Evolutionary conservation across 2,888 invertebrate species (phyloP).

Genomic region (Heliothis peltigera): DNA sequence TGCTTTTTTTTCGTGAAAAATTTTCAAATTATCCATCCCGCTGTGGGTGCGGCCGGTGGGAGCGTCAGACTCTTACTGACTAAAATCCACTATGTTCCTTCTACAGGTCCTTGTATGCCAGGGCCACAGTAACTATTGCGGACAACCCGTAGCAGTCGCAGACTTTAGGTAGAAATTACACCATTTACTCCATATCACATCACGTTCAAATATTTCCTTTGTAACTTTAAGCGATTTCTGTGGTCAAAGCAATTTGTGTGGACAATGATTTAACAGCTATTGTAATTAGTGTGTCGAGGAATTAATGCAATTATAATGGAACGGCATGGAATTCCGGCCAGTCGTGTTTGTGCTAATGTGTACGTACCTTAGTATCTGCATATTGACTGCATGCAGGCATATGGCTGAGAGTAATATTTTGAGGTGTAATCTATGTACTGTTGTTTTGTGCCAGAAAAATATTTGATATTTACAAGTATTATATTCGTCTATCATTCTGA

Average conservation of each 20-base stretch:
- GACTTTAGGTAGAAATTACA: neutral
- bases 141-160: no score
- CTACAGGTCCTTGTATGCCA: no score
- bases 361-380: slow-evolving; percentile 27
- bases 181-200: slow-evolving; percentile 40
- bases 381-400: slow-evolving; percentile 4
- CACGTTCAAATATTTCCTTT: slow-evolving; percentile 48
- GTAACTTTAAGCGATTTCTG: slow-evolving; percentile 64
- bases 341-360: slow-evolving; percentile 58
- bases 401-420: slow-evolving; percentile 10
- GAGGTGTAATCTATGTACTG: neutral
- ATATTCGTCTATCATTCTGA: no score
- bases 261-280: slow-evolving; percentile 70
- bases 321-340: slow-evolving; percentile 53
- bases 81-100: no score
- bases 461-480: no score
- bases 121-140: no score
- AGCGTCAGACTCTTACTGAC: no score
- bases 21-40: no score
- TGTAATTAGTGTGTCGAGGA: slow-evolving; percentile 68
- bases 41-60: no score
- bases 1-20: no score
- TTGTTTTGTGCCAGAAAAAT: no score
- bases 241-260: slow-evolving; percentile 68
- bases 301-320: slow-evolving; percentile 70